Evolutionary conservation across 2,113 vertebrate genomes (phyloP).

Genomic region (Rattus norvegicus): DNA sequence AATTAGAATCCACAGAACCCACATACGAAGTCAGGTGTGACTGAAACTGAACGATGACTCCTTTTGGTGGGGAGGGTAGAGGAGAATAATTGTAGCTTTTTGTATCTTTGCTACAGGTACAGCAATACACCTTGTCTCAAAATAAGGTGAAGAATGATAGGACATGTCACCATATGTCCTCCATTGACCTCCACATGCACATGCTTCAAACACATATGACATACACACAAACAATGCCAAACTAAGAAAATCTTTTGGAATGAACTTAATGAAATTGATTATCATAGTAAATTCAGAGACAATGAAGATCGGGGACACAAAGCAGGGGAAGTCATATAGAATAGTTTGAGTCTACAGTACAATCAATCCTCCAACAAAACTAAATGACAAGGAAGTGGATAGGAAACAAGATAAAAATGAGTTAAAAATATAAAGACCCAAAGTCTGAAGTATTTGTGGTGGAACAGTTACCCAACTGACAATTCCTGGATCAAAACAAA

Average conservation of each 20-base stretch:
- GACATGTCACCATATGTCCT: background rate
- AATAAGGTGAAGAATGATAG: too few species aligned
- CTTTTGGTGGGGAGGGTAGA: too few species aligned
- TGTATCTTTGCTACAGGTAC: too few species aligned
- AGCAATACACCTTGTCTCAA: background rate
- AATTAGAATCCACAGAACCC: background rate
- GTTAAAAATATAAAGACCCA: background rate
- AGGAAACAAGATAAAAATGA: background rate
- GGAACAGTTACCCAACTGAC: too few species aligned
- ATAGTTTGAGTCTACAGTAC: background rate
- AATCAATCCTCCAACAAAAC: background rate
- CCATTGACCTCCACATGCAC: too few species aligned
- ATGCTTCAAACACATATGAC: background rate
- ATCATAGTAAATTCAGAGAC: background rate
- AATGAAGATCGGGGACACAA: too few species aligned
- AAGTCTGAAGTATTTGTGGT: background rate
- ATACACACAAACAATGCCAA: background rate
- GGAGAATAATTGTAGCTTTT: background rate
- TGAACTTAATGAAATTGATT: background rate
- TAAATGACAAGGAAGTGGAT: background rate
- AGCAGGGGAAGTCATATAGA: background rate
- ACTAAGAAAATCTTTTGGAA: background rate
- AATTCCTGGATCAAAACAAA: too few species aligned
- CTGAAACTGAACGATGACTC: background rate
- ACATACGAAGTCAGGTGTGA: too few species aligned